Conservation (phyloP, 2,888 invertebrate genomes). For the Lasioglossum villosulum region DNA sequence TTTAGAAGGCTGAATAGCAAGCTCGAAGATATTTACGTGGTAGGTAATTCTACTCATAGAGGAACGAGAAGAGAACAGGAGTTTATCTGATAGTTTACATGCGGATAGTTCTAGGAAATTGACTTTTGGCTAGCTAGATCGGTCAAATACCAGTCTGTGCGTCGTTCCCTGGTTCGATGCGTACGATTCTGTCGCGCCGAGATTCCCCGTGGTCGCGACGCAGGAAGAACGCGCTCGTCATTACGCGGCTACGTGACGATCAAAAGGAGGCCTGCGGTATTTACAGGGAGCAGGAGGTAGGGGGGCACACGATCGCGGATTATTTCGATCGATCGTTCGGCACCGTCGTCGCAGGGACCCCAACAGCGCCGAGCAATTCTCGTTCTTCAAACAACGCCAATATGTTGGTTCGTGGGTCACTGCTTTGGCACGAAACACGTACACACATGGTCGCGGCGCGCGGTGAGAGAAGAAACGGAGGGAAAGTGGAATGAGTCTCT, state of each 20-base stretch:
- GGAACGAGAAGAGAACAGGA: no score
- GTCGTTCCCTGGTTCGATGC: conserved; percentile 28
- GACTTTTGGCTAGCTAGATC: no score
- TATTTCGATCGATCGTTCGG: conserved; percentile 64
- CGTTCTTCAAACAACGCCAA: conserved; percentile 82
- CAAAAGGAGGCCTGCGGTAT: conserved; percentile 64
- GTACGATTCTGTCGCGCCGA: conserved; percentile 46
- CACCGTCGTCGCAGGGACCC: conserved; percentile 61
- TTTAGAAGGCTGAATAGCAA: no score
- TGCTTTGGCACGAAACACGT: conserved; percentile 77
- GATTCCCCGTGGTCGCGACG: conserved; percentile 25
- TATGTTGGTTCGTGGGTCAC: conserved; percentile 82
- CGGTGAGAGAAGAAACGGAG: conserved; percentile 47
- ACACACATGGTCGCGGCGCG: conserved; percentile 61
- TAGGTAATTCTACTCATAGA: no score
- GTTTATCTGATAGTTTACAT: no score
- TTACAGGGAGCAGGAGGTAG: conserved; percentile 49
- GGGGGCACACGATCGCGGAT: conserved; percentile 56
- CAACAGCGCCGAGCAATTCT: conserved; percentile 71
- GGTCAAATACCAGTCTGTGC: no score
- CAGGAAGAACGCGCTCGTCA: conserved; percentile 62
- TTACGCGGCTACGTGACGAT: conserved; percentile 70
- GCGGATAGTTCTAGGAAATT: no score
- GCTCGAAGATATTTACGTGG: no score
- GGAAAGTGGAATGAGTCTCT: conserved; percentile 43